phyloP scores from a whole-genome alignment of 2,888 invertebrate species.

The Plagiodera versicolora region DNA sequence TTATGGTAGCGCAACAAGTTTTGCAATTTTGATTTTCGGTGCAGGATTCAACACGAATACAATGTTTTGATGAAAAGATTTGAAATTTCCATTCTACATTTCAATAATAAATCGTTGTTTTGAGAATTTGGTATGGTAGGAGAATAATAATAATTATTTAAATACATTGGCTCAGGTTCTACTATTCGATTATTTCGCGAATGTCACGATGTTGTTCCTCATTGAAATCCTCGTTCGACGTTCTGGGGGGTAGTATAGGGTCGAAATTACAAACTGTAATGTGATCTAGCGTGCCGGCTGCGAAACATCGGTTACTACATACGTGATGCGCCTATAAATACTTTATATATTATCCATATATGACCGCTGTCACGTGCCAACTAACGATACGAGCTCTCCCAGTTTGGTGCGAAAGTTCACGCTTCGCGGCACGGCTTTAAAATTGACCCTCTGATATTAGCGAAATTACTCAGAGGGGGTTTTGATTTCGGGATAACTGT shows the following conservation, averaged over 20 bases:
- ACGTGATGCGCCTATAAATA: conserved; percentile 51
- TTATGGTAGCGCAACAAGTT: too few relatives aligned
- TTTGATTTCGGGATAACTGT: conserved; percentile 17
- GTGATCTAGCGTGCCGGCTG: conserved; percentile 50
- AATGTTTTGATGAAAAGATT: too few relatives aligned
- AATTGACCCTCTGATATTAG: conserved; percentile 28
- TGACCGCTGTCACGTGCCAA: conserved; percentile 37
- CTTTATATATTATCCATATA: conserved; percentile 45
- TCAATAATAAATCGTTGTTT: too few relatives aligned
- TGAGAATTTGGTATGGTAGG: too few relatives aligned
- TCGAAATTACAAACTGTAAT: conserved; percentile 50
- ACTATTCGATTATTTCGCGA: too few relatives aligned
- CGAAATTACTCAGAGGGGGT: conserved; percentile 24
- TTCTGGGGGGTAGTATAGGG: conserved; percentile 35
- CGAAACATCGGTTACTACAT: conserved; percentile 49
- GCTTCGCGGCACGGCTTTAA: conserved; percentile 22
- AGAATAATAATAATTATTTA: too few relatives aligned
- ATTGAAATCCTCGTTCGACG: too few relatives aligned
- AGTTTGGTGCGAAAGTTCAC: conserved; percentile 18
- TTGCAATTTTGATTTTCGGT: too few relatives aligned
- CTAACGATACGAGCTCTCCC: conserved; percentile 16
- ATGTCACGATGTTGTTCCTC: too few relatives aligned
- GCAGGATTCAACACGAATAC: too few relatives aligned
- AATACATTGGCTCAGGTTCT: too few relatives aligned
- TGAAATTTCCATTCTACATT: too few relatives aligned